Percentiles rank a stretch among this genome's conserved stretches.
Evolutionary conservation across 2,113 vertebrate genomes (phyloP).

Genomic region (Oreotrochilus melanogaster): DNA sequence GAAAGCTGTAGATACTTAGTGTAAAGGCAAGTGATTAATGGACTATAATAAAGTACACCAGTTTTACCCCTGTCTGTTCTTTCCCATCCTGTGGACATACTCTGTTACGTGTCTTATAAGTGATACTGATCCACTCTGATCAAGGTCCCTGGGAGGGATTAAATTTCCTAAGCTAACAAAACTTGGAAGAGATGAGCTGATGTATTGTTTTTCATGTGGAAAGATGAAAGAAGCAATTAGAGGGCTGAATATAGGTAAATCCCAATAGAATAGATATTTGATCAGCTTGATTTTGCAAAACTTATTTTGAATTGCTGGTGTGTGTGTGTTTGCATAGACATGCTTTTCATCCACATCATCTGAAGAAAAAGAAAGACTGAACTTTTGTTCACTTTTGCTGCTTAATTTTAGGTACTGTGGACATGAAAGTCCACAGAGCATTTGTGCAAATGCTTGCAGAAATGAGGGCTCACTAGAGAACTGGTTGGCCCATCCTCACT

Average conservation of each 20-base stretch:
- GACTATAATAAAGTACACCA: background rate
- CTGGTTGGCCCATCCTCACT: background rate
- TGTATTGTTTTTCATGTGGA: conserved; percentile 27
- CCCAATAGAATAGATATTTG: background rate
- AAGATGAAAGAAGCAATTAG: conserved; percentile 55
- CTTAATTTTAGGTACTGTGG: background rate
- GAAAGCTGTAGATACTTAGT: background rate
- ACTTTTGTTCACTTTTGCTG: background rate
- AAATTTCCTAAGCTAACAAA: conserved; percentile 46
- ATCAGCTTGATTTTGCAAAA: conserved; percentile 16
- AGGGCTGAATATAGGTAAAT: conserved; percentile 11
- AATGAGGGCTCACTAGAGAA: background rate
- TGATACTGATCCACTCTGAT: conserved; percentile 7
- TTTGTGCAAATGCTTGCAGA: background rate
- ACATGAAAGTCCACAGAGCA: background rate
- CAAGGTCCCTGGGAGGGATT: conserved; percentile 15
- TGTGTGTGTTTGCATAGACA: background rate
- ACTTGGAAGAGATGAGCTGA: conserved; percentile 26
- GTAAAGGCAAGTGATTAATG: background rate
- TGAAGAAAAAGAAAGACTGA: background rate
- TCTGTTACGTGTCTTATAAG: background rate
- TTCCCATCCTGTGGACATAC: background rate
- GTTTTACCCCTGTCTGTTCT: background rate
- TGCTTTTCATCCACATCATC: background rate
- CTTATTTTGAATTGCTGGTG: background rate